These are phyloP conservation scores for Gobio gobio DNA, from an alignment of 2,113 vertebrate species.

Conservation along the genomic window DNA sequence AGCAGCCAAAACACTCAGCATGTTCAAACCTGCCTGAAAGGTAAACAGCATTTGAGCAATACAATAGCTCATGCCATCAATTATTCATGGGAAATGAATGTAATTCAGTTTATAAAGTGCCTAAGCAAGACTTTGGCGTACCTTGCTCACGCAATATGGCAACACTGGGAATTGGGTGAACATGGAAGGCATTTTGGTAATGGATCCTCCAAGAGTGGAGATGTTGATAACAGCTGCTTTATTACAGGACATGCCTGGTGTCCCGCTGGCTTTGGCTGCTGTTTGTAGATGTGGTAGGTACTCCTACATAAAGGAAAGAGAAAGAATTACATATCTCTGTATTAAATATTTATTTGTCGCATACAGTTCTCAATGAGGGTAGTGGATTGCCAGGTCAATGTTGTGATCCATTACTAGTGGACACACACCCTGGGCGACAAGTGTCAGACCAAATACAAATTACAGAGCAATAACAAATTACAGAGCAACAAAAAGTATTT, in stretches of 20 bases:
- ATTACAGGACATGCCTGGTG: conserved; percentile 67
- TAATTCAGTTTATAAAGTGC: background rate
- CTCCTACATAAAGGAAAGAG: conserved; percentile 51
- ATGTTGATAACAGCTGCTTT: conserved; percentile 73
- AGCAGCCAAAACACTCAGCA: conserved; percentile 41
- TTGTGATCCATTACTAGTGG: background rate
- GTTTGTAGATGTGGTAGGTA: conserved; percentile 71
- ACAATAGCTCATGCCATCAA: background rate
- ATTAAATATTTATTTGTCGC: background rate
- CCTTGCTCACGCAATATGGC: conserved; percentile 72
- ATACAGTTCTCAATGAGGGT: background rate
- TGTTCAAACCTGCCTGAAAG: conserved; percentile 51
- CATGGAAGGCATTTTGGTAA: conserved; percentile 41
- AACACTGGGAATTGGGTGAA: conserved; percentile 35
- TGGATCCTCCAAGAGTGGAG: conserved; percentile 62
- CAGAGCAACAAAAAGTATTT: background rate
- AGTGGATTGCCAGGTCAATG: background rate
- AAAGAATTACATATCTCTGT: background rate
- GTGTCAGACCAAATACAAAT: background rate
- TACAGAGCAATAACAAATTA: background rate
- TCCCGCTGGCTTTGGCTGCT: conserved; percentile 61
- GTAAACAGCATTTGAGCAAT: background rate
- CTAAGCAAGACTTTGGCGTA: conserved; percentile 30
- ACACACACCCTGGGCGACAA: background rate
- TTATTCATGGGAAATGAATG: background rate